Evolutionary conservation across 2,797 vertebrate genomes (phyloP).

Genomic region (Nannoperca australis): DNA sequence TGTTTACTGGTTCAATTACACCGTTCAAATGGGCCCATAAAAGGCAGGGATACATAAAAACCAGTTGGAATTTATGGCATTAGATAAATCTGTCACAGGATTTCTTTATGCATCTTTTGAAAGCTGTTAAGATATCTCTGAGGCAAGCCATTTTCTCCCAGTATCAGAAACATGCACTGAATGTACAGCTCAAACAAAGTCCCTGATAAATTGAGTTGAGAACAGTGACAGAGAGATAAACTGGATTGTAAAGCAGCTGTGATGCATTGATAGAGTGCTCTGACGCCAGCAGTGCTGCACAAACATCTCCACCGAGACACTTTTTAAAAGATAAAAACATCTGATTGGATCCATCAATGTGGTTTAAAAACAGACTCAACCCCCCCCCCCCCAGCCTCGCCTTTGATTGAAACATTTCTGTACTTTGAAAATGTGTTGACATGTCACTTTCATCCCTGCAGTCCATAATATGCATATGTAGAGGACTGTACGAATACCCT

Average conservation of each 20-base stretch:
- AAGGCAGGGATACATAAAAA: conserved; percentile 81
- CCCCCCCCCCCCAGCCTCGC: neutral
- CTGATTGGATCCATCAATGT: conserved; percentile 70
- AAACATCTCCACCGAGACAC: conserved; percentile 62
- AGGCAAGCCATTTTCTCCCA: conserved; percentile 65
- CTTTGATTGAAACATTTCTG: conserved; percentile 45
- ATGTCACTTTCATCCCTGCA: conserved; percentile 26
- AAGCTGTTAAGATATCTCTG: conserved; percentile 78
- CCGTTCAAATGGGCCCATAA: conserved; percentile 79
- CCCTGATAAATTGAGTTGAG: conserved; percentile 77
- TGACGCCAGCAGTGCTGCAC: conserved; percentile 58
- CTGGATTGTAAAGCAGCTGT: conserved; percentile 74
- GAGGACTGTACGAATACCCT: conserved; percentile 13
- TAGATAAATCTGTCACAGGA: conserved; percentile 82
- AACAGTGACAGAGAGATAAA: conserved; percentile 75
- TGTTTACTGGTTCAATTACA: conserved; percentile 82
- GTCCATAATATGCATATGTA: conserved; percentile 14
- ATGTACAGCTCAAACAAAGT: conserved; percentile 67
- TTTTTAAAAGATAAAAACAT: conserved; percentile 63
- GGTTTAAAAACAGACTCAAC: conserved; percentile 40
- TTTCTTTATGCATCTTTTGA: conserved; percentile 79
- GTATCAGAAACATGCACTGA: conserved; percentile 67
- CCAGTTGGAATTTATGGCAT: conserved; percentile 74
- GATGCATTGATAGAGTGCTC: conserved; percentile 72
- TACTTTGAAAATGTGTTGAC: conserved; percentile 40